A percentile compares a stretch with the other conserved stretches of the same genome.
Evolutionary conservation across 2,797 vertebrate species (phyloP).

Genomic region (Linurgus olivaceus): DNA sequence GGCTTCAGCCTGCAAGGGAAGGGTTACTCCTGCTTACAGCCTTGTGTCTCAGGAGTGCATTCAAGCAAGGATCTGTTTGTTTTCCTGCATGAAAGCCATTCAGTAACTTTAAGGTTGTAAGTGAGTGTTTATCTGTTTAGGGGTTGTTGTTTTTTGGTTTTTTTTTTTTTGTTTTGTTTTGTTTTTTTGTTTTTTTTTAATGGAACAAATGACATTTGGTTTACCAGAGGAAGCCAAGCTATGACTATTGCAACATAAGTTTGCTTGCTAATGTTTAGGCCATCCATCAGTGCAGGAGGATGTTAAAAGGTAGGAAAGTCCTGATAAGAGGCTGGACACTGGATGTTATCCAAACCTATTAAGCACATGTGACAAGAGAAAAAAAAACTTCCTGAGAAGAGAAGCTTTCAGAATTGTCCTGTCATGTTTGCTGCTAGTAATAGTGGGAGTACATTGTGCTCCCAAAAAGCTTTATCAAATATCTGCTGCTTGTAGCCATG

Average conservation of each 20-base stretch:
- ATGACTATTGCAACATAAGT: constrained; percentile 33
- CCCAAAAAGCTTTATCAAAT: not conserved
- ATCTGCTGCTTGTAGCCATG: not conserved
- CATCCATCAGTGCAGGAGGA: constrained; percentile 25
- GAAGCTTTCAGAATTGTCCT: not conserved
- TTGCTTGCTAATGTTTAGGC: constrained; percentile 24
- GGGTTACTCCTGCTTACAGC: not conserved
- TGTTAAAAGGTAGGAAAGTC: constrained; percentile 19
- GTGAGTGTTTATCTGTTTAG: constrained; percentile 30
- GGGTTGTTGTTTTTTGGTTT: not conserved
- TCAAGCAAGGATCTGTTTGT: constrained; percentile 42
- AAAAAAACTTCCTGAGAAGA: not conserved
- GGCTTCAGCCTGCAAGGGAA: not conserved
- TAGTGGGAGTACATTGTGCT: not conserved
- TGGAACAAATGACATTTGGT: constrained; percentile 39
- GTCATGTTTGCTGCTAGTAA: not conserved
- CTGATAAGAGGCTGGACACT: constrained; percentile 21
- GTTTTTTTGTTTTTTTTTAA: not conserved
- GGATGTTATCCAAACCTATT: not conserved
- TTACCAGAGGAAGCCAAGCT: constrained; percentile 47
- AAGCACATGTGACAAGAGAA: not conserved
- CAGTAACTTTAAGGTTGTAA: not conserved
- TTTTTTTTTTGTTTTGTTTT: not conserved
- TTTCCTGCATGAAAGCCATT: constrained; percentile 40
- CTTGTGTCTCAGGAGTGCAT: constrained; percentile 13